Evolutionary conservation across 2,888 invertebrate species (phyloP), one percentile per base, ranked within the genome.

Genomic region (Ormyrus labotus): DNA sequence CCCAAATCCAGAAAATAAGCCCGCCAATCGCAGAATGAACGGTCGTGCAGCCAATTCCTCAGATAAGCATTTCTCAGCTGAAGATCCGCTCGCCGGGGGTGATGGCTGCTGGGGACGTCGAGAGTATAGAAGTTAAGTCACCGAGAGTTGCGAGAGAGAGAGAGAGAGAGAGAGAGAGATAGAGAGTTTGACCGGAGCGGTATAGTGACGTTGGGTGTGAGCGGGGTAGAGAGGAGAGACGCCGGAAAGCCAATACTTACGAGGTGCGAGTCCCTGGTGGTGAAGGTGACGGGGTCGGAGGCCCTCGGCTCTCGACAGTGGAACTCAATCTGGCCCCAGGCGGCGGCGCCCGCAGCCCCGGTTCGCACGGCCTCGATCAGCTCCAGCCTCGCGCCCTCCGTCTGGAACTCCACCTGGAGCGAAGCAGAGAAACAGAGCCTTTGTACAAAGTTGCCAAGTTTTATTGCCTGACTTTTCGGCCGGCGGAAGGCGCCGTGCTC

Each of bases 221-320:
- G 67, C 45, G 48, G 51, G 11, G 58, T n/a, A 58, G 58, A 76
- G 63, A 68, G 11, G 48, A 57, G 53, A 57, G 64, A 64, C n/a
- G 5, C n/a, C n/a, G 53, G 5, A 53, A 0, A 63, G 19, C 8
- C 6, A 60, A 84, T 87, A 92, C 95, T 94, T 91, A 97, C 97
- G 94, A 97, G 93, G 92, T 97, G 96, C 8, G 98, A 96, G 87
- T 98, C 97, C 83, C 96, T 94, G 2, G 97, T 97, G 82, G 96
- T 96, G 91, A 98, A 98, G 2, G 97, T 97, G 84, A 98, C 95
- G 0, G 98, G 97, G 90, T 98, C 97, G 76, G 95, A 95, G 34
- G 96, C 94, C 89, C 96, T 96, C 0, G 96, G 95, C 75, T 96
- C 95, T 10, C 95, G 95, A 90, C 97, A 98, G 89, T 95, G 94